These are phyloP conservation scores for Allobates femoralis DNA, from an alignment of 2,797 vertebrate species.

Conservation along the genomic window DNA sequence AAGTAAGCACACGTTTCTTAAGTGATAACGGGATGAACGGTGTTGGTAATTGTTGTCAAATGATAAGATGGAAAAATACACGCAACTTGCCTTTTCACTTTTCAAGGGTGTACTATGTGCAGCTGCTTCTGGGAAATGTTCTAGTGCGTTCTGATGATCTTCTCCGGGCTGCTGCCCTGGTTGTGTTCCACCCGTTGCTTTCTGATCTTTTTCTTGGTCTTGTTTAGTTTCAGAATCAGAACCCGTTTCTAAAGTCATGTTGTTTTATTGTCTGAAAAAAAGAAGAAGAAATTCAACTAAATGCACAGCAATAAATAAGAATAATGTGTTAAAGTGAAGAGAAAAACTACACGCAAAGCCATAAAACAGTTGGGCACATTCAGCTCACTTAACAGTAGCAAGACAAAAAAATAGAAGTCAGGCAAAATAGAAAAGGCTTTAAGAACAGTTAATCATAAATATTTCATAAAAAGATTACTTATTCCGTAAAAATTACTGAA, in stretches of 20 bases:
- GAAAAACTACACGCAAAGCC: neutral
- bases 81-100: constrained; percentile 79
- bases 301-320: neutral
- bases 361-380: neutral
- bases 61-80: neutral
- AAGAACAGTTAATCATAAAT: constrained; percentile 17
- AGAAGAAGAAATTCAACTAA: neutral
- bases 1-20: neutral
- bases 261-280: constrained; percentile 81
- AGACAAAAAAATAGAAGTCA: constrained; percentile 16
- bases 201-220: constrained; percentile 79
- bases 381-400: neutral
- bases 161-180: constrained; percentile 66
- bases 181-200: constrained; percentile 65
- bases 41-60: neutral
- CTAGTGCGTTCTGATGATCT: constrained; percentile 69
- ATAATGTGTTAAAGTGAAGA: neutral
- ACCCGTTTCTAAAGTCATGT: constrained; percentile 94
- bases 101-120: constrained; percentile 86
- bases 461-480: constrained; percentile 3
- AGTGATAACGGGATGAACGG: neutral
- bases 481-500: neutral
- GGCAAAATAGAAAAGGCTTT: neutral
- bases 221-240: constrained; percentile 87
- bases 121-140: constrained; percentile 81